Conservation (phyloP, 2,797 vertebrate species). For the Karalla daura region DNA sequence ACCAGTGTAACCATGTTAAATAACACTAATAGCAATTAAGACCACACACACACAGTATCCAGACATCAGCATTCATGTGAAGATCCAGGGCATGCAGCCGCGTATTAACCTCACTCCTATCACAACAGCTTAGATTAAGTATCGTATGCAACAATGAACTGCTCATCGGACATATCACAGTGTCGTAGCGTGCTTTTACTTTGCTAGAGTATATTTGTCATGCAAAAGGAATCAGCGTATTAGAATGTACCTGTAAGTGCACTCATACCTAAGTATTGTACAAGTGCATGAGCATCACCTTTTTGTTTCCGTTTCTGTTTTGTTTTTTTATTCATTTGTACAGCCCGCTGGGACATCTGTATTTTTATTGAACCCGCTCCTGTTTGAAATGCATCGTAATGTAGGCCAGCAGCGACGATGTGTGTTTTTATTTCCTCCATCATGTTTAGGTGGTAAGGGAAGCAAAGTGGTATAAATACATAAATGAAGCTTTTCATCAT, state of each 20-base stretch:
- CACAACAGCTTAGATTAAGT: conserved; percentile 48
- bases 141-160: conserved; percentile 55
- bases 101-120: conserved; percentile 56
- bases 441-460: conserved; percentile 7
- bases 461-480: conserved; percentile 21
- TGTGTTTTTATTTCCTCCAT: conserved; percentile 49
- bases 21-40: conserved; percentile 50
- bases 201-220: conserved; percentile 71
- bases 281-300: conserved; percentile 77
- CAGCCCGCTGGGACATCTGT: conserved; percentile 63
- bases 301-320: conserved; percentile 47
- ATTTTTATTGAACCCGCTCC: conserved; percentile 78
- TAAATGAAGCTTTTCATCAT: conserved; percentile 36
- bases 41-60: conserved; percentile 39
- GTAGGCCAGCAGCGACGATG: conserved; percentile 47
- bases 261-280: conserved; percentile 76
- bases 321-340: conserved; percentile 72
- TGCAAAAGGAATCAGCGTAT: conserved; percentile 62
- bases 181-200: conserved; percentile 74
- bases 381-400: conserved; percentile 65
- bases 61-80: conserved; percentile 57
- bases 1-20: conserved; percentile 47
- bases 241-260: conserved; percentile 80
- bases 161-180: conserved; percentile 61
- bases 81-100: conserved; percentile 62